Evolutionary conservation across 2,888 invertebrate species (phyloP).

Genomic region (Cosmopolites sordidus): DNA sequence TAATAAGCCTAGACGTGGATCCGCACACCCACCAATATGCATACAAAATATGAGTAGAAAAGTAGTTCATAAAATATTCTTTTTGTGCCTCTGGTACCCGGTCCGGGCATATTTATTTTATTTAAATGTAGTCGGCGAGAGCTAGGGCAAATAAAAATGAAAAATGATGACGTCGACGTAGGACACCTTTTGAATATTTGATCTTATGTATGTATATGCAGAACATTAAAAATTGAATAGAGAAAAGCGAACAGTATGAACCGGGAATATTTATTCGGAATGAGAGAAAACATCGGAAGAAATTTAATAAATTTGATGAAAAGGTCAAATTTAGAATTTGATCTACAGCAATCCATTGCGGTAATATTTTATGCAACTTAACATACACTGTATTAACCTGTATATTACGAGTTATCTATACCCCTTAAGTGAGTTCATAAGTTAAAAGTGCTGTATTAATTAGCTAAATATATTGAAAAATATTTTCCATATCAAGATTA

Average conservation of each 20-base stretch:
- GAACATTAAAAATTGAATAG: conserved; percentile 13
- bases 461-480: too few species aligned
- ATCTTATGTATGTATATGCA: conserved; percentile 15
- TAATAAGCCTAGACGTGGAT: conserved; percentile 23
- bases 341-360: too few species aligned
- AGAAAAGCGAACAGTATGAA: neutral
- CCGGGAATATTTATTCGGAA: too few species aligned
- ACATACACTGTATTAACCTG: too few species aligned
- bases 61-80: conserved; percentile 17
- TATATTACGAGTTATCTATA: too few species aligned
- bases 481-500: too few species aligned
- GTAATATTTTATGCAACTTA: too few species aligned
- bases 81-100: conserved; percentile 11
- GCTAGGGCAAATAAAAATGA: conserved; percentile 17
- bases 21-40: conserved; percentile 29
- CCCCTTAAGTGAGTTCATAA: too few species aligned
- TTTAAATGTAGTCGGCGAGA: conserved; percentile 17
- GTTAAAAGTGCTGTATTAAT: too few species aligned
- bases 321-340: too few species aligned
- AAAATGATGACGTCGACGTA: conserved; percentile 19
- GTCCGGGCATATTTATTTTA: conserved; percentile 18
- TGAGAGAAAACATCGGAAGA: too few species aligned
- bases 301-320: too few species aligned
- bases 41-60: conserved; percentile 16
- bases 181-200: conserved; percentile 23